Base-by-base conservation (phyloP, 2,888 invertebrate species). In the Aphrophora alni region DNA sequence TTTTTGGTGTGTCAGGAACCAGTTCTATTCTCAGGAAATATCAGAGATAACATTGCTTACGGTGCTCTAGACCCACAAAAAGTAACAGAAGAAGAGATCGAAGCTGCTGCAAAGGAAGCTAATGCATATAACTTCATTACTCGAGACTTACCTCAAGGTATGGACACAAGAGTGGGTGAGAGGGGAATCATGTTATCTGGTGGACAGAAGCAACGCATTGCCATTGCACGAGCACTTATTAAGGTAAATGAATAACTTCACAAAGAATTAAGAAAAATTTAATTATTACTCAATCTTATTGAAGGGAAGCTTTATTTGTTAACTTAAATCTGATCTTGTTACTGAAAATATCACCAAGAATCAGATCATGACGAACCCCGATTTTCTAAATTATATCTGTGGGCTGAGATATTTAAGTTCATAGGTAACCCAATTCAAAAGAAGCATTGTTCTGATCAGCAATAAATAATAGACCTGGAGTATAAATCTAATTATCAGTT, bases 141-240 rank as follows among this genome's bases (percentile, higher is more conserved):
- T 77, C 89, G 89, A 84, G 88, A 92, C 83, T 87, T 89, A 74
- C 93, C 94, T 0, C 89, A 94, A 2, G 94, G 95, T 0, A 93
- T 97, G 85, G 92, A 95, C 81, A 95, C 98, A 4, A 83, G 94
- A 77, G 97, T 98, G 12, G 98, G 98, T 0, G 98, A 98, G 87
- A 90, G 97, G 77, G 98, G 98, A 0, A 90, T 95, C 10, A 93
- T 97, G 89, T 90, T 98, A 71, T 97, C 97, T 86, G 98, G 98
- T 38, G 98, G 98, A 0, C 98, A 98, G 89, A 95, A 96, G 86
- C 98, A 98, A 87, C 90, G 98, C 84, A 95, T 98, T 28, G 98
- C 98, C 33, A 97, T 98, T 85, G 98, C 98, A 0, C 90, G 98
- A 84, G 98, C 98, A 17, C 91, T 98, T 44, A 93, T 97, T 75